Evolutionary conservation across 2,888 invertebrate genomes (phyloP), one percentile per base, ranked within the genome.

Genomic region (Polymixis lichenea): DNA sequence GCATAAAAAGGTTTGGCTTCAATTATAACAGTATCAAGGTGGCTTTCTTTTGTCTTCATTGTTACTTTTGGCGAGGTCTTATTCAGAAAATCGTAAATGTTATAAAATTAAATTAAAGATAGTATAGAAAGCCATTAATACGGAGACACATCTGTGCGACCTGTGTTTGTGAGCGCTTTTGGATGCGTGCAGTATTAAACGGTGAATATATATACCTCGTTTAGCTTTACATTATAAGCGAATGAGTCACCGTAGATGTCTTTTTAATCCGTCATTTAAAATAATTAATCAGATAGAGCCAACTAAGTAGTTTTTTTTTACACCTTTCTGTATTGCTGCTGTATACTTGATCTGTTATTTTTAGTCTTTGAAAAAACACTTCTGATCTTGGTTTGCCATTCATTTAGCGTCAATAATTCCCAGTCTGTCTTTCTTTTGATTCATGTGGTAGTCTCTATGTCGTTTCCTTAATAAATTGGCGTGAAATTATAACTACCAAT

Each of bases 131-230:
- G 43, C n/a, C 13, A 32, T 53, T 43, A 25, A 28, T 19, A 62
- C 46, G 19, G 13, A 25, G 73, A 74, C 65, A 83, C 81, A 83
- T 85, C 68, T 72, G 43, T 62, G 61, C 78, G 56, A 72, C n/a
- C 19, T 72, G 82, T 82, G 65, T 72, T 32, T 65, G 43, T 46
- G 28, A 62, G 17, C 22, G 79, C 74, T 64, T 78, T 83, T 86
- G 67, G 70, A 51, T 53, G 75, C 75, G 60, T 71, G 72, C 64
- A 64, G 58, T 70, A 73, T 67, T 75, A 43, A 61, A 70, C 65
- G 55, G 49, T 68, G 69, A 75, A 74, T 83, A 73, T 85, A 85
- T 83, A 85, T 83, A 83, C 74, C 46, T 56, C 32, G 28, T 62
- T 77, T 77, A 61, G 73, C 38, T 51, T 53, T 55, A 72, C 38